Conservation (phyloP, 1,140 invertebrate genomes). For the Drosophila saltans region DNA sequence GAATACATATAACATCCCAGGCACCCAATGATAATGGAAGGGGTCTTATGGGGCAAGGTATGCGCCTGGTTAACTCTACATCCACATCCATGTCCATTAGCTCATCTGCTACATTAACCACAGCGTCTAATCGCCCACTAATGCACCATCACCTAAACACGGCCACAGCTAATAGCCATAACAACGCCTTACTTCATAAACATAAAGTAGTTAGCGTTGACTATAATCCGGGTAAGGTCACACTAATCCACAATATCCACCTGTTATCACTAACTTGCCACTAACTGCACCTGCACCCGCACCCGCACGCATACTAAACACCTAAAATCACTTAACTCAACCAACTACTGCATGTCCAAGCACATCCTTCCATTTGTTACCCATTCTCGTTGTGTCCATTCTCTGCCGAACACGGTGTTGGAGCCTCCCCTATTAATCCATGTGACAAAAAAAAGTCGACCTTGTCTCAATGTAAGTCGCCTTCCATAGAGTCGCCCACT, state of each 20-base stretch:
- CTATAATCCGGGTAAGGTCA: conserved; percentile 69
- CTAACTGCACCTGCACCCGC: conserved; percentile 64
- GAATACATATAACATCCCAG: conserved; percentile 77
- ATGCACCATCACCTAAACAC: conserved; percentile 54
- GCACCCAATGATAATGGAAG: conserved; percentile 40
- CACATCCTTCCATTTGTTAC: conserved; percentile 37
- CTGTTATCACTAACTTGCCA: conserved; percentile 18
- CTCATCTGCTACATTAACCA: conserved; percentile 61
- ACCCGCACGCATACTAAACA: conserved; percentile 23
- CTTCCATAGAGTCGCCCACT: conserved; percentile 65
- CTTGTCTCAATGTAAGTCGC: conserved; percentile 44
- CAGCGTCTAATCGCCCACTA: conserved; percentile 47
- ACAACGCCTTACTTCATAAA: conserved; percentile 60
- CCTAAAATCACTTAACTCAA: not conserved
- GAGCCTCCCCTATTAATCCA: conserved; percentile 1
- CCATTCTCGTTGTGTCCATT: conserved; percentile 22
- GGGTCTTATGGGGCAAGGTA: conserved; percentile 63
- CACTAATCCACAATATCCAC: conserved; percentile 26
- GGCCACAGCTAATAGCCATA: conserved; percentile 44
- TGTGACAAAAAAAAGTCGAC: conserved; percentile 22
- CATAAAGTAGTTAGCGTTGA: conserved; percentile 74
- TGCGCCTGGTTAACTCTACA: conserved; percentile 53
- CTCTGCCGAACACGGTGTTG: conserved; percentile 34
- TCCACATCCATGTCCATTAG: conserved; percentile 57
- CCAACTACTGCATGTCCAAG: conserved; percentile 53